phyloP scores from a whole-genome alignment of 1,140 invertebrate species.

The Coboldia fuscipes region DNA sequence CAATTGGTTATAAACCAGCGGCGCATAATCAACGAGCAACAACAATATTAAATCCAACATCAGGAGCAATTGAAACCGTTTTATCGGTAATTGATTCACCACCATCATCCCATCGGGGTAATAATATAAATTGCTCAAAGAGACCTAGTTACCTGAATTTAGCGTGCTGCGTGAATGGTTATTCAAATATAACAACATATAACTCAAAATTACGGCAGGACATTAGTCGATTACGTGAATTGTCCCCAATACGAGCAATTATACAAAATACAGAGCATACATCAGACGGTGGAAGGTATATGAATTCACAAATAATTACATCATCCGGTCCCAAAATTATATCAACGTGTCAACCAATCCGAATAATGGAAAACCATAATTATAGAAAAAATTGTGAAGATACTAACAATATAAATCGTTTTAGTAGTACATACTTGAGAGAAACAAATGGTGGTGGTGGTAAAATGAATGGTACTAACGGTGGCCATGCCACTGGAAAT shows the following conservation, averaged over 20 bases:
- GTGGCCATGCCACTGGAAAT: too few relatives aligned
- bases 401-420: too few relatives aligned
- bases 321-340: too few relatives aligned
- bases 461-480: too few relatives aligned
- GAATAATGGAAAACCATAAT: too few relatives aligned
- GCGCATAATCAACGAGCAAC: constrained; percentile 4
- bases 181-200: constrained; percentile 65
- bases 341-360: too few relatives aligned
- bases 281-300: not conserved
- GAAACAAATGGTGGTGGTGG: too few relatives aligned
- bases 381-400: too few relatives aligned
- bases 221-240: constrained; percentile 38
- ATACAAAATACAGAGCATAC: constrained; percentile 27
- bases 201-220: constrained; percentile 52
- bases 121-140: too few relatives aligned
- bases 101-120: constrained; percentile 1
- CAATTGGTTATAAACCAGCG: constrained; percentile 6
- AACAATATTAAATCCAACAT: constrained; percentile 5
- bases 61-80: constrained; percentile 4
- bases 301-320: too few relatives aligned
- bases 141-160: constrained; percentile 68
- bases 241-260: constrained; percentile 37
- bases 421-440: too few relatives aligned
- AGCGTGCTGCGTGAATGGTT: constrained; percentile 76
- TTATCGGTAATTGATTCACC: constrained; percentile 1